Percentiles rank a stretch among this genome's conserved stretches.
These are phyloP conservation scores for Erebia epiphron DNA, from an alignment of 2,888 invertebrate genomes.

Conservation along the genomic window DNA sequence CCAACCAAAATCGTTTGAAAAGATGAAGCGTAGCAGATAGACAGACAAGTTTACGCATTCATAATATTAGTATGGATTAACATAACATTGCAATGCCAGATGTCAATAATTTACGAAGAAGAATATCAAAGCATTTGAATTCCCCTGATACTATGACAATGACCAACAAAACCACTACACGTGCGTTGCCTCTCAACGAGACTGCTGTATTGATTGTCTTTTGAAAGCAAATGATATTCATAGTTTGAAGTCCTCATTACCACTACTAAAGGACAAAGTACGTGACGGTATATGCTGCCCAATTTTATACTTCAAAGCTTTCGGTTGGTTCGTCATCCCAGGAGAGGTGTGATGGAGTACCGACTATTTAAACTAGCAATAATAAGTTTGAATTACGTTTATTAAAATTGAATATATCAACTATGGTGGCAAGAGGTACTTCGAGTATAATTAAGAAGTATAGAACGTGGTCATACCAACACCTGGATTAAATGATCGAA, in stretches of 20 bases:
- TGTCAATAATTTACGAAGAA: constrained; percentile 1
- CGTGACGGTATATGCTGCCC: neutral
- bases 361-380: constrained; percentile 3
- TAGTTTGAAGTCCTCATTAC: neutral
- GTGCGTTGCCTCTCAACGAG: constrained; percentile 10
- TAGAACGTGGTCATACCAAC: no score
- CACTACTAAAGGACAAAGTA: neutral
- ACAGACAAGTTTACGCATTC: no score
- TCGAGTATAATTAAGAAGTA: no score
- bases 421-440: no score
- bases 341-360: neutral
- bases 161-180: neutral
- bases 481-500: no score
- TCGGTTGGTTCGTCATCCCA: constrained; percentile 1
- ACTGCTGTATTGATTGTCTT: neutral
- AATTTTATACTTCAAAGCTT: neutral
- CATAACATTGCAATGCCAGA: neutral
- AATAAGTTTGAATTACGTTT: neutral
- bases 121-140: neutral
- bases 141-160: neutral
- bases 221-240: neutral
- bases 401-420: neutral
- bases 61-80: neutral
- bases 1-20: no score
- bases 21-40: no score